Base-by-base conservation (phyloP, 2,888 invertebrate species). In the Microchrysa polita region DNA sequence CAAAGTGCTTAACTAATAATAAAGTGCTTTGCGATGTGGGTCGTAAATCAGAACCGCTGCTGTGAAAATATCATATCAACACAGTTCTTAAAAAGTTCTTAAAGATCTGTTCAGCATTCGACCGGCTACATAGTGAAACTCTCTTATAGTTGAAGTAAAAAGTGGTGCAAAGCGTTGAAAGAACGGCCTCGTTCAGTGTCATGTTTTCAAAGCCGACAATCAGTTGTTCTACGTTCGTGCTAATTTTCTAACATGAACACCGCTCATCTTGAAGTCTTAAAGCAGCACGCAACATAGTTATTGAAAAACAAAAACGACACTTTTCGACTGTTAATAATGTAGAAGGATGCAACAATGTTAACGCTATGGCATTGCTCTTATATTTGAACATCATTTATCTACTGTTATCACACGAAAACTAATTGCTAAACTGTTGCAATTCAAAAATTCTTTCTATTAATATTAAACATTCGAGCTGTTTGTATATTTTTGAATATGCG, bases 31-130 rank as follows among this genome's bases (percentile, higher is more conserved):
- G 65, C 22, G 48, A 65, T 34, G 42, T 65, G 65, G 65, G 48
- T 65, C 65, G 65, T 65, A 65, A 65, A 65, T 65, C 65, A 65
- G 65, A 65, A 44, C 44, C 48, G 65, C 65, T 65, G 65, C 65
- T 65, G 65, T 48, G 57, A 69, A 69, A 69, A 69, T 55, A 67
- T 67, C 67, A 67, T 27, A 69, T 69, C 69, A 69, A 55, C 27
- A 34, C 69, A 69, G 57, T 20, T 69, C 57, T 55, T 48, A 23
- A 65, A 42, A 40, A 5, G 48, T 22, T 14, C 27, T 48, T 48
- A 44, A n/a, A 48, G 48, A n/a, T n/a, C n/a, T n/a, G 48, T n/a
- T 48, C 14, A 7, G 42, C 42, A 12, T n/a, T 10, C 48, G 34
- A 48, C 27, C 27, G 27, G 27, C 7, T 34, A 34, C n/a, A n/a